Evolutionary conservation across 2,888 invertebrate genomes (phyloP), one percentile per base, ranked within the genome.

Genomic region (Tetragnatha montana): DNA sequence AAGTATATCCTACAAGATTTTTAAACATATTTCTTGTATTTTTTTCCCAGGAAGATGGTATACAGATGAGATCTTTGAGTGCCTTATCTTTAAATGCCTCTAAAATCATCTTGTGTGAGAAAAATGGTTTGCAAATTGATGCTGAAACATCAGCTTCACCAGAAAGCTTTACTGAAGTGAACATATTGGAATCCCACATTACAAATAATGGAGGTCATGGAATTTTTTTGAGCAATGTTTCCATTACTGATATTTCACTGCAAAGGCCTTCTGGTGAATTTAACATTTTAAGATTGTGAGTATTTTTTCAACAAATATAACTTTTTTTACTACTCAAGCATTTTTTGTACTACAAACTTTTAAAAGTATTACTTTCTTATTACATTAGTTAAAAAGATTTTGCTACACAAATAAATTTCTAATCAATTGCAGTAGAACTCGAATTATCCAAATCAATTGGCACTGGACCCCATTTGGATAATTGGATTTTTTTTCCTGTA

Each of bases 121-220:
- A 82, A 17, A 73, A 88, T 88, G 91, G 91, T 8, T 71, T 91
- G n/a, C 85, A 85, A 22, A 81, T 91, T 60, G 91, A 91, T 82
- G 91, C 83, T 19, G 91, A 91, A 74, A 78, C 71, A 81, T 47
- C 22, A 79, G 47, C 76, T 22, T 83, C 88, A 14, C 49, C 75
- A 19, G 74, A 75, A 10, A 88, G 74, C 35, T 86, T 60, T 68
- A 91, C 91, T 19, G 75, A 81, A 19, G n/a, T 91, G 12, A 21
- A 17, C 19, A 47, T 91, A 19, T 50, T 22, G 2, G 69, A 79
- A 71, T 87, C 88, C 0, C 50, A 74, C 7, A 86, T 91, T 19
- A 74, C 82, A n/a, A 49, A 86, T 47, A 88, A 88, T 51, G 51
- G 50, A 71, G 85, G 88, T 6, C 74, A 86, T 74, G 91, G 91